Evolutionary conservation across 2,797 vertebrate species (phyloP).

Genomic region (Oreochromis mossambicus): DNA sequence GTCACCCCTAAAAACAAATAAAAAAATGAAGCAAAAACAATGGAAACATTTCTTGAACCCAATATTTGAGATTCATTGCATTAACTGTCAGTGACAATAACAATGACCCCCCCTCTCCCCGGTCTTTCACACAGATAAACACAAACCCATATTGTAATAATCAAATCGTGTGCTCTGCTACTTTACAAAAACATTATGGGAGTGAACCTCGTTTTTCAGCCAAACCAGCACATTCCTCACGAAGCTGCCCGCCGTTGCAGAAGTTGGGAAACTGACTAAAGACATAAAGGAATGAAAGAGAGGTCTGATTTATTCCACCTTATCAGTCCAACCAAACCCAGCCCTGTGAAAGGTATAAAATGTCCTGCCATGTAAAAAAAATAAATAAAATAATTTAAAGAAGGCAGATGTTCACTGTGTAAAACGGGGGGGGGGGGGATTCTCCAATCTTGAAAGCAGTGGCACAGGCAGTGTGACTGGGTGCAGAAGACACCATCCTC

Average conservation of each 20-base stretch:
- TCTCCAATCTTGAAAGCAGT: background rate
- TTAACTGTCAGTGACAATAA: background rate
- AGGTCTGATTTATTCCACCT: conserved; percentile 15
- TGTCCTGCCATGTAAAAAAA: background rate
- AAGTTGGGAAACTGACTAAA: background rate
- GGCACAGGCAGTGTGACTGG: background rate
- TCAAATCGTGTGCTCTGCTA: conserved; percentile 18
- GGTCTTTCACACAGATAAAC: background rate
- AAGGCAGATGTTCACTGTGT: background rate
- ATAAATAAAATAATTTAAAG: background rate
- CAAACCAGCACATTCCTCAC: conserved; percentile 65
- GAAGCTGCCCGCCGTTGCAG: conserved; percentile 11
- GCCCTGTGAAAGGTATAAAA: background rate
- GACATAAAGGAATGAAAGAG: background rate
- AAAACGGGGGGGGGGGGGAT: background rate
- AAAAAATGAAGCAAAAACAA: background rate
- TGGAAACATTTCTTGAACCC: background rate
- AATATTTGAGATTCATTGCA: background rate
- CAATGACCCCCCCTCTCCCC: background rate
- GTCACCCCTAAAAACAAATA: background rate
- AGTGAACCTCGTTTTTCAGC: conserved; percentile 31
- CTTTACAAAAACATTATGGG: conserved; percentile 33
- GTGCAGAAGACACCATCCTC: background rate
- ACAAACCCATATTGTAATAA: conserved; percentile 23
- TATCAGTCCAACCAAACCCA: background rate